Base-by-base conservation (phyloP, 2,113 vertebrate species). In the Paradisaea rubra region DNA sequence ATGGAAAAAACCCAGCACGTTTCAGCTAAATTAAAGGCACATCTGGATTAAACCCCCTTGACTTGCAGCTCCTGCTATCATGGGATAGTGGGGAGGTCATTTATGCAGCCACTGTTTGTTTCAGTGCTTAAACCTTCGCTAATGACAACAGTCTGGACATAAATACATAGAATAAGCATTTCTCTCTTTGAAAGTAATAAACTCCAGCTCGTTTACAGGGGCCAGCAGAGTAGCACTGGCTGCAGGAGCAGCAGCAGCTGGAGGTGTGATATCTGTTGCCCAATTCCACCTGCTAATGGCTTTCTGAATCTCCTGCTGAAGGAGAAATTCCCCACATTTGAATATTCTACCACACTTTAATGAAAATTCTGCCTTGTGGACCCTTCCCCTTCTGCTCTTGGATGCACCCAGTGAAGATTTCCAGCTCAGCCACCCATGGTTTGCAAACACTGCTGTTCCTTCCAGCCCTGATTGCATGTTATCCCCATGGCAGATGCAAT, bases 401-500 rank as follows among this genome's bases (percentile, higher is more conserved):
- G 76, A 59, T 59, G 47, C 7, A 28, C 27, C 47, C 50, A 42
- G 63, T 11, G 45, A 50, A 28, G 42, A 24, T 41, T 50, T 81
- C n/a, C 60, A 37, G 78, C 78, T 47, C 93, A 71, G 33, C 66
- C 89, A 56, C 12, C 56, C 85, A 3, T 2, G 56, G 42, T 77
- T 73, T 88, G 89, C 95, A 80, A 88, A 56, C 24, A 1, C 11
- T 76, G 63, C 68, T 82, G 59, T 21, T 80, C 70, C 79, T 84
- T 83, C 85, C 91, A 95, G 91, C 68, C 44, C 72, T 9, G 88
- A 81, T 90, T 96, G 91, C 91, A 0, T 27, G 24, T 15, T 78
- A 71, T 96, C 82, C 95, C 94, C 86, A 56, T 73, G 90, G 88
- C 86, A 95, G 61, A 56, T 27, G 52, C 76, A 81, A 14, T 97